Base-by-base conservation (phyloP, 2,888 invertebrate species). In the Phorcus lineatus region DNA sequence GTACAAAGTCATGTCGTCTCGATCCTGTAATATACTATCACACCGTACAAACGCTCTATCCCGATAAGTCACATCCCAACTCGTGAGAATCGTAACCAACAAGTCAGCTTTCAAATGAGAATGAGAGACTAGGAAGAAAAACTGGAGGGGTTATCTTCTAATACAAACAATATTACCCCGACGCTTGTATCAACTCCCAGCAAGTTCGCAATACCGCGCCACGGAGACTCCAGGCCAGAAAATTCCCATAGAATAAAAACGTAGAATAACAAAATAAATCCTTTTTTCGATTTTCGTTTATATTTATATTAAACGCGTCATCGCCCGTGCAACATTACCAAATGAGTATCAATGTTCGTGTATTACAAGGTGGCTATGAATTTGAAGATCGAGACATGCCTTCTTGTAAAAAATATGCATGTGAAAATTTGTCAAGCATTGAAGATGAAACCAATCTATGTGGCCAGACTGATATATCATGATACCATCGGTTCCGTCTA, bases 231-330 rank as follows among this genome's bases (percentile, higher is more conserved):
- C 70, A 31, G 40, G 31, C 16, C 11, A 36, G 36, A 31, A 70
- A 70, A 40, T 36, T 70, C 28, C 36, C 70, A 70, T 70, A 19
- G 19, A 31, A 70, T 19, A 70, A 70, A 70, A 70, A 70, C 70
- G n/a, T 36, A 70, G 24, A 70, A 31, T 19, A 70, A 70, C 70
- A 31, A 36, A 70, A 31, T 31, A 31, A 36, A 36, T 19, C 62
- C 24, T 62, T 40, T 70, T 70, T 36, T 19, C 70, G 19, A 62
- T 19, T 70, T 36, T 36, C 28, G 70, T 70, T 70, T 70, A 70
- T 70, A 36, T 70, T 70, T 36, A 70, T 70, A 70, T 70, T 36
- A 40, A 36, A 70, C 70, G 70, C 70, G 19, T 70, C 70, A 70
- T 70, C 70, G 70, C 70, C 36, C 70, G 40, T 70, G 70, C 19